Conservation (phyloP, 2,797 vertebrate genomes). For the Tenualosa thibaudeaui region DNA sequence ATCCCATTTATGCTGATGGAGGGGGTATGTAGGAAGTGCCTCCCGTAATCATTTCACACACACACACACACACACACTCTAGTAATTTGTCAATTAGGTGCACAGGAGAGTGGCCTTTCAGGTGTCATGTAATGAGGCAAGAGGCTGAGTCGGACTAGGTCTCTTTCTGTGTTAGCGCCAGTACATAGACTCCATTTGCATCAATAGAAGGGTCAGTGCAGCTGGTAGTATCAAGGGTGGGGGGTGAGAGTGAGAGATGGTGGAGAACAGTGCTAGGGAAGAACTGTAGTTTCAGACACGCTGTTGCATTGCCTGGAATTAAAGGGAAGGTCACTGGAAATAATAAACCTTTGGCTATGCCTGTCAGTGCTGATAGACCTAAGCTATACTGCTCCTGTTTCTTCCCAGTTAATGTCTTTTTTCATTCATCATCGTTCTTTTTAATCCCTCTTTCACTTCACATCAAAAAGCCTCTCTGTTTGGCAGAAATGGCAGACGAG, state of each 20-base stretch:
- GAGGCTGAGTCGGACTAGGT: background rate
- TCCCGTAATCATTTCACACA: background rate
- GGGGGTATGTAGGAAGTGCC: too few relatives aligned
- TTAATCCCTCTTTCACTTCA: background rate
- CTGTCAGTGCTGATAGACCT: background rate
- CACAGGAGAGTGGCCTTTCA: background rate
- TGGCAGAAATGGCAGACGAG: background rate
- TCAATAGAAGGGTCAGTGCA: slow-evolving; percentile 13
- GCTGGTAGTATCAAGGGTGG: background rate
- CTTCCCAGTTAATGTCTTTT: background rate
- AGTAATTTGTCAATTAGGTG: background rate
- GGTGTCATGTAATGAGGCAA: background rate
- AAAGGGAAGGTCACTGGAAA: slow-evolving; percentile 37
- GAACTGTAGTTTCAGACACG: slow-evolving; percentile 14
- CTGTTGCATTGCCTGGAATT: slow-evolving; percentile 33
- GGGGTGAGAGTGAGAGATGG: too few relatives aligned
- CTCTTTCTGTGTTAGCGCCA: slow-evolving; percentile 17
- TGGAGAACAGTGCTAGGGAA: too few relatives aligned
- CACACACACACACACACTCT: too few relatives aligned
- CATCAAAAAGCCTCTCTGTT: slow-evolving; percentile 29
- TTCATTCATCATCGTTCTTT: background rate
- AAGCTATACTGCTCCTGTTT: too few relatives aligned
- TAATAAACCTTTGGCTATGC: slow-evolving; percentile 33
- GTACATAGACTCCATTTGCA: slow-evolving; percentile 31
- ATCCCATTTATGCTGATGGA: background rate